Evolutionary conservation across 92 coral and sea anemone species (phyloP).

Genomic region (Porites rus): DNA sequence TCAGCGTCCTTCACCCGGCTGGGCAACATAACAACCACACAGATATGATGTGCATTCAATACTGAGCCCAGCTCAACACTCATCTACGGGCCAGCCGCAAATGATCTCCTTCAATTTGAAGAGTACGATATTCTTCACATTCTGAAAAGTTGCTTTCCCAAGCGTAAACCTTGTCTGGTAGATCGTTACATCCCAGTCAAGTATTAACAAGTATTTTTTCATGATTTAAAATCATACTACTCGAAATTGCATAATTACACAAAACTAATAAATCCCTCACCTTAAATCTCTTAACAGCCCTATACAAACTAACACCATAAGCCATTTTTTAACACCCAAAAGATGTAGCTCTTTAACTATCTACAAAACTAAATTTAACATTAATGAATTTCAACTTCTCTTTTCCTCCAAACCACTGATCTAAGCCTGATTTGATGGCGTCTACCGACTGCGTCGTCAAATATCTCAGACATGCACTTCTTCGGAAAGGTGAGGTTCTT

Average conservation of each 20-base stretch:
- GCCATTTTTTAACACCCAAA: background rate
- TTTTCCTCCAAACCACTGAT: background rate
- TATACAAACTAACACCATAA: no score
- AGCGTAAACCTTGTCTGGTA: background rate
- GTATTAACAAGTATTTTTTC: no score
- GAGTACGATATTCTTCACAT: no score
- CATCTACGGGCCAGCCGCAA: constrained; percentile 35
- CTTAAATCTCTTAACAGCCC: no score
- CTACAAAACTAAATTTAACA: background rate
- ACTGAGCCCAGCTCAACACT: constrained; percentile 30
- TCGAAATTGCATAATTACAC: no score
- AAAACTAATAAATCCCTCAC: no score
- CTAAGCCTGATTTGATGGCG: background rate
- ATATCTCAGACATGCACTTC: constrained; percentile 14
- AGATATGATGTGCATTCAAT: constrained; percentile 3
- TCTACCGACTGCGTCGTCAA: background rate
- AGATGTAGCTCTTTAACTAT: background rate
- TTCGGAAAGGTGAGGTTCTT: constrained; percentile 9
- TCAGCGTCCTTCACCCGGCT: background rate
- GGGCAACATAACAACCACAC: background rate
- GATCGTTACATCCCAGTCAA: no score
- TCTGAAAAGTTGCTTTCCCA: background rate
- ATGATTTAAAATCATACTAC: no score
- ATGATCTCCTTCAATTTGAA: no score
- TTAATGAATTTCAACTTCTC: background rate